phyloP scores from a whole-genome alignment of 2,888 invertebrate species.

The Falcaria lacertinaria region DNA sequence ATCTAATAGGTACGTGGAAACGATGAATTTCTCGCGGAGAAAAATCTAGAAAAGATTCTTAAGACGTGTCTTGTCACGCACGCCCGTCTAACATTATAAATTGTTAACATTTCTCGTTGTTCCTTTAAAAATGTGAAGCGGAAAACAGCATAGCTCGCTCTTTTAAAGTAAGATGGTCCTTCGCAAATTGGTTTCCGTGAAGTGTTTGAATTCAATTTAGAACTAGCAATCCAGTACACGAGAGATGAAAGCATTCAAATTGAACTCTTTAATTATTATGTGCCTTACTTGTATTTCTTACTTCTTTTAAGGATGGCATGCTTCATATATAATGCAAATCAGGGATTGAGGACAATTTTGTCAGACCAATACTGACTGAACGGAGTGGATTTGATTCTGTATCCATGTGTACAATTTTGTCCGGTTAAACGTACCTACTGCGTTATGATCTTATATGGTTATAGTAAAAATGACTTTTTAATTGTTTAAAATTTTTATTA shows the following conservation, averaged over 20 bases:
- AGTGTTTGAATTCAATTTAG: conserved; percentile 15
- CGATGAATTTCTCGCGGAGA: conserved; percentile 18
- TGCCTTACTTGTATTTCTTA: not conserved
- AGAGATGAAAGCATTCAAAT: not conserved
- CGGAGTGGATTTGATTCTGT: conserved; percentile 38
- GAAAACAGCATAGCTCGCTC: conserved; percentile 6
- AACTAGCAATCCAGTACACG: not conserved
- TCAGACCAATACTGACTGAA: conserved; percentile 35
- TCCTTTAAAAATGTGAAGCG: conserved; percentile 10
- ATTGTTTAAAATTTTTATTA: too few relatives aligned
- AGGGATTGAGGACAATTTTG: conserved; percentile 25
- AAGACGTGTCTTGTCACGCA: conserved; percentile 32
- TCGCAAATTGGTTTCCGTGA: conserved; percentile 9
- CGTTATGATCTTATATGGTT: too few relatives aligned
- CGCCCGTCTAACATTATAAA: conserved; percentile 16
- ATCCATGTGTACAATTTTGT: too few relatives aligned
- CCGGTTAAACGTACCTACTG: too few relatives aligned
- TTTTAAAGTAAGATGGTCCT: conserved; percentile 6
- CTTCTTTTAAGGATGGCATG: not conserved
- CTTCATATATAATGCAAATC: not conserved
- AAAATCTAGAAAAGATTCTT: conserved; percentile 32
- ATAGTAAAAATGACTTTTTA: too few relatives aligned
- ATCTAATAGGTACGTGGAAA: too few relatives aligned
- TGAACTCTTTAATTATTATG: not conserved
- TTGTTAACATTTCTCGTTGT: conserved; percentile 15